A percentile compares a stretch with the other conserved stretches of the same genome.
phyloP scores from a whole-genome alignment of 1,140 invertebrate species.

The Pseudomyrmex dendroicus region DNA sequence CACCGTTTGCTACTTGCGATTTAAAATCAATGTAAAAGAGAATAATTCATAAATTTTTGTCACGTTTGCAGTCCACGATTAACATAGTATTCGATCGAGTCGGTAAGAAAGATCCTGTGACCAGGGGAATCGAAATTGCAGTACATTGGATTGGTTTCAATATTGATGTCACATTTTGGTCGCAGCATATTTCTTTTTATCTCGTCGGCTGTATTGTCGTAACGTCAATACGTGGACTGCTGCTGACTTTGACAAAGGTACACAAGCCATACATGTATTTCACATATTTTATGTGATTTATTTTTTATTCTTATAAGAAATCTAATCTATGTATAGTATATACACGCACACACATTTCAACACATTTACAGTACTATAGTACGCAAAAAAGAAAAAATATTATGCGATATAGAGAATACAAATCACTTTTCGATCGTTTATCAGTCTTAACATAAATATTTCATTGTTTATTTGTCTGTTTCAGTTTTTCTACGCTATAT shows the following conservation, averaged over 20 bases:
- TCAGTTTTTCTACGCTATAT: conserved; percentile 99
- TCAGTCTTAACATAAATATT: conserved; percentile 49
- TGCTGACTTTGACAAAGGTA: conserved; percentile 99
- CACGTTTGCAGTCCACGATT: conserved; percentile 93
- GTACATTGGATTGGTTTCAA: conserved; percentile 98
- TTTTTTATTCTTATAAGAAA: conserved; percentile 39
- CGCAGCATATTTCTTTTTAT: conserved; percentile 99
- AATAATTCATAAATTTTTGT: conserved; percentile 46
- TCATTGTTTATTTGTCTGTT: conserved; percentile 80
- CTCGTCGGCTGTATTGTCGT: conserved; percentile 99
- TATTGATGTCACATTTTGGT: conserved; percentile 99
- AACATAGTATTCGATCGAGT: conserved; percentile 99
- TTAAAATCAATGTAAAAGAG: too few relatives aligned
- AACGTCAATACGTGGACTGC: conserved; percentile 97
- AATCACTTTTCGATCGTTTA: conserved; percentile 29
- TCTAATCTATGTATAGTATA: background rate
- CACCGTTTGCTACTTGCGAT: background rate
- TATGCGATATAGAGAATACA: background rate
- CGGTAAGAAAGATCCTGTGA: conserved; percentile 99
- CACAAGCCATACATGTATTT: conserved; percentile 65
- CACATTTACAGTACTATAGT: conserved; percentile 46
- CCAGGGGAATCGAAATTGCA: conserved; percentile 97
- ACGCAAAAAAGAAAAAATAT: conserved; percentile 12
- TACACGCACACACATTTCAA: background rate
- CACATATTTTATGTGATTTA: conserved; percentile 1